phyloP scores from a whole-genome alignment of 2,888 invertebrate species.

The Sarcophaga rosellei region DNA sequence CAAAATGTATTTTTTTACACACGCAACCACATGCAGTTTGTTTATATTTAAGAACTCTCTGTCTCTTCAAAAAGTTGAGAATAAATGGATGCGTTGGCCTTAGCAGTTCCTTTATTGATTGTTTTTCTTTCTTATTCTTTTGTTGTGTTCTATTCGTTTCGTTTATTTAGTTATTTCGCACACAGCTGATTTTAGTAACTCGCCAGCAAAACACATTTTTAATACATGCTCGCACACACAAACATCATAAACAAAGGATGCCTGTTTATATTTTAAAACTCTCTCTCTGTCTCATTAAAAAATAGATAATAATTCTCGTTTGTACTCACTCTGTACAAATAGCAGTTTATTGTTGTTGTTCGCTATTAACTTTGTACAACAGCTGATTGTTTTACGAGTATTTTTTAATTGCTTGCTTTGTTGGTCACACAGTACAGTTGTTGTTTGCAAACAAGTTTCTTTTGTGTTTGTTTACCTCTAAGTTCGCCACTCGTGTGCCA shows the following conservation, averaged over 20 bases:
- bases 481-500: background rate
- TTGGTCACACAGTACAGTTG: background rate
- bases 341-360: background rate
- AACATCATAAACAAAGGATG: no score
- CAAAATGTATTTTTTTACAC: no score
- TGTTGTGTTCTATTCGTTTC: background rate
- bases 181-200: no score
- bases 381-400: conserved; percentile 23
- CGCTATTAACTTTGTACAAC: background rate
- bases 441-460: conserved; percentile 39
- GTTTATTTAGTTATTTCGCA: no score
- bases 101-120: background rate
- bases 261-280: no score
- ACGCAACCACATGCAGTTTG: no score
- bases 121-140: background rate
- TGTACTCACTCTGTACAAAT: no score
- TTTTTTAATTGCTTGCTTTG: background rate
- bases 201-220: no score
- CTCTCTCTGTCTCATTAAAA: no score
- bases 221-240: no score
- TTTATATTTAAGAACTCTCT: no score
- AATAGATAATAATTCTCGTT: no score
- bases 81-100: background rate
- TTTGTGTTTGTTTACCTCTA: background rate
- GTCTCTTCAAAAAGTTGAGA: background rate